Conservation (phyloP, 2,888 invertebrate species). For the Chromoteleia sp. region DNA sequence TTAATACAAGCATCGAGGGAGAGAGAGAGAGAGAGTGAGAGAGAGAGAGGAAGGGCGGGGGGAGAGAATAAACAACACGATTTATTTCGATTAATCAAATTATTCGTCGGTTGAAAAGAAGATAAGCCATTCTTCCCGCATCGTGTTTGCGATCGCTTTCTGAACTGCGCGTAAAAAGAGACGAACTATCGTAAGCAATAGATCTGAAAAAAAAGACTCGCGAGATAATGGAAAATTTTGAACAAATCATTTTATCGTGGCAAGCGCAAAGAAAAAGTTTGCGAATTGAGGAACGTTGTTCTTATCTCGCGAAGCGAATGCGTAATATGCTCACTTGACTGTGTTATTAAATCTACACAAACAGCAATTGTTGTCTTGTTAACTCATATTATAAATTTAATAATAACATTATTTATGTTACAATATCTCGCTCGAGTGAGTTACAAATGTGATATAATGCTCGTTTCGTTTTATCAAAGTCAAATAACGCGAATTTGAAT, state of each 20-base stretch:
- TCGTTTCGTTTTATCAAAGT: conserved; percentile 39
- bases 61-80: no score
- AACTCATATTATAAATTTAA: conserved; percentile 59
- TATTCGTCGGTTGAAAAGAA: no score
- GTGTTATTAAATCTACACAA: conserved; percentile 64
- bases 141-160: no score
- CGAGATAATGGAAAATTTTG: conserved; percentile 57
- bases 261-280: conserved; percentile 46
- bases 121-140: no score
- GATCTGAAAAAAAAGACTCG: conserved; percentile 4
- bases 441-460: conserved; percentile 52
- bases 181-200: conserved; percentile 3
- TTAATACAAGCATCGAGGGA: no score
- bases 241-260: conserved; percentile 50
- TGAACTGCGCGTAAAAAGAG: no score
- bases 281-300: conserved; percentile 46
- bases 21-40: no score
- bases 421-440: conserved; percentile 39
- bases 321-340: conserved; percentile 54
- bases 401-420: conserved; percentile 62
- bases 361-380: conserved; percentile 64
- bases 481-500: conserved; percentile 45
- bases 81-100: no score
- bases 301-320: conserved; percentile 51
- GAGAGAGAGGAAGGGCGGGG: no score